Conservation (phyloP, 2,888 invertebrate species). For the Terebella lapidaria region DNA sequence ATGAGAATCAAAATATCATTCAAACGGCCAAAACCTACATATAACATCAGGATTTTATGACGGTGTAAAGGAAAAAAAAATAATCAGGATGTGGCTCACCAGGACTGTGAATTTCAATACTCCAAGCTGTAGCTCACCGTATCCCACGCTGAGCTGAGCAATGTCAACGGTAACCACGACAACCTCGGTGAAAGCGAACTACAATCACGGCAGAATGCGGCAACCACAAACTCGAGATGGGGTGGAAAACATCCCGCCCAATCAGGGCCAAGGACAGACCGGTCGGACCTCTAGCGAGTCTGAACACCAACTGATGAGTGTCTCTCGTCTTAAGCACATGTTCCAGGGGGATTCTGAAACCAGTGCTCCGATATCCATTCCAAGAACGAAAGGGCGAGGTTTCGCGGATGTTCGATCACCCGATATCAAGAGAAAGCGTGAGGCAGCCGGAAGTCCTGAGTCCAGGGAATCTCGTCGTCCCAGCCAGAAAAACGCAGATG, state of each 20-base stretch:
- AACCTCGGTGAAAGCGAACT: too few relatives aligned
- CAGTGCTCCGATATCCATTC: background rate
- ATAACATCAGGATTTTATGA: too few relatives aligned
- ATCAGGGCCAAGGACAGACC: background rate
- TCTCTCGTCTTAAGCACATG: background rate
- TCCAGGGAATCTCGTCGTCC: background rate
- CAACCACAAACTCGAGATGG: background rate
- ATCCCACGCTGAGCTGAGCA: too few relatives aligned
- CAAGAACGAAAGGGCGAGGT: background rate
- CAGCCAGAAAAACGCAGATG: background rate
- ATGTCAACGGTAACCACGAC: too few relatives aligned
- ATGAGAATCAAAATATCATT: too few relatives aligned
- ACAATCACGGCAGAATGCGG: too few relatives aligned
- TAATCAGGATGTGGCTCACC: too few relatives aligned
- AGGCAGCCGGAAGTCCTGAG: background rate
- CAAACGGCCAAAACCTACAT: too few relatives aligned
- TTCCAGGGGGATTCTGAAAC: background rate
- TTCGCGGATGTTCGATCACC: slow-evolving; percentile 1
- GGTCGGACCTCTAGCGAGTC: too few relatives aligned
- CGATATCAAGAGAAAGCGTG: slow-evolving; percentile 1
- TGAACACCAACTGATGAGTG: background rate
- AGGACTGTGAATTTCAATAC: too few relatives aligned
- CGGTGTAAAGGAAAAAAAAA: too few relatives aligned
- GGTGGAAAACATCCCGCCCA: background rate
- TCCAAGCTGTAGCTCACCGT: too few relatives aligned